Evolutionary conservation across 2,888 invertebrate genomes (phyloP).

Genomic region (Drosophila histrio): DNA sequence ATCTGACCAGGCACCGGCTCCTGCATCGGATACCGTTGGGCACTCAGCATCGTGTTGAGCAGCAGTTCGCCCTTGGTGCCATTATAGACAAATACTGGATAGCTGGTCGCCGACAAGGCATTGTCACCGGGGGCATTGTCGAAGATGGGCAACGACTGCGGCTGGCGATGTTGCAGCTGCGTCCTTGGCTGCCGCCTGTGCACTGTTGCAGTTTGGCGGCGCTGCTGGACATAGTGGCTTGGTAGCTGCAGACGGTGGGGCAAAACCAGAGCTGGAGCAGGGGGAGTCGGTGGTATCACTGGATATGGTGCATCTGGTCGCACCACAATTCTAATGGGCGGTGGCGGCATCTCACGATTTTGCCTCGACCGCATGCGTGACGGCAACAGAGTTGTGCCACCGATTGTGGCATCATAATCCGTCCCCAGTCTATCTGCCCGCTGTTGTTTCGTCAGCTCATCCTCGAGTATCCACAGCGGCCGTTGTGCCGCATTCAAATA

Average conservation of each 20-base stretch:
- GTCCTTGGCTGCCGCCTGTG: neutral
- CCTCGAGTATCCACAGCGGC: conserved; percentile 81
- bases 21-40: conserved; percentile 81
- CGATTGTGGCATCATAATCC: conserved; percentile 40
- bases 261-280: conserved; percentile 7
- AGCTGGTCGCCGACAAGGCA: conserved; percentile 23
- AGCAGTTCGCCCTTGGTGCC: conserved; percentile 79
- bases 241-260: conserved; percentile 63
- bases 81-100: conserved; percentile 78
- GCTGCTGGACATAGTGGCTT: conserved; percentile 57
- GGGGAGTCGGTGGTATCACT: neutral
- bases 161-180: conserved; percentile 35
- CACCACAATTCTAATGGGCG: conserved; percentile 45
- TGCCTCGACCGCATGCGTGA: neutral
- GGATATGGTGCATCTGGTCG: conserved; percentile 20
- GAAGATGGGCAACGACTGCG: conserved; percentile 65
- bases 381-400: neutral
- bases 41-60: conserved; percentile 80
- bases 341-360: conserved; percentile 1
- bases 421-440: conserved; percentile 25
- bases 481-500: conserved; percentile 66
- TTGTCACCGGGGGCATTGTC: conserved; percentile 72
- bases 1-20: conserved; percentile 83
- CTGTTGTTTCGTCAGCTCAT: conserved; percentile 57
- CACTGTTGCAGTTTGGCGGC: neutral